Evolutionary conservation across 2,888 invertebrate genomes (phyloP).

Genomic region (Parnassius mnemosyne): DNA sequence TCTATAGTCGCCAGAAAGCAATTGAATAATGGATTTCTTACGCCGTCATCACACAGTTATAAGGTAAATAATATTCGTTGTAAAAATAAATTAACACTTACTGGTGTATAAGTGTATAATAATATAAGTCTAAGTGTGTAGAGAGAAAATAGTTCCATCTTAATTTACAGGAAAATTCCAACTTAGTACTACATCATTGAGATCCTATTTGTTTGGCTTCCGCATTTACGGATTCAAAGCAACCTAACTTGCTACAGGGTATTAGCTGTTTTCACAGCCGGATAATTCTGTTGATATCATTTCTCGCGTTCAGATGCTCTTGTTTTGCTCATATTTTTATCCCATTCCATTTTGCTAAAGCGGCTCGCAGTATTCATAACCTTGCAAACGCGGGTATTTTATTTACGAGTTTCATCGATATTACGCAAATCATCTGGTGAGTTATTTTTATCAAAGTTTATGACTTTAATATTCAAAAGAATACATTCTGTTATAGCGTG

Average conservation of each 20-base stretch:
- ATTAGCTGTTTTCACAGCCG: constrained; percentile 21
- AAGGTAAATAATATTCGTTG: too few species aligned
- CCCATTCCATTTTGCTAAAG: constrained; percentile 9
- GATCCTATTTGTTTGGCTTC: constrained; percentile 40
- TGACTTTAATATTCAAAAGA: not conserved
- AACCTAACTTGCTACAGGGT: constrained; percentile 21
- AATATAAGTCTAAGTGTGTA: too few species aligned
- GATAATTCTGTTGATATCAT: constrained; percentile 26
- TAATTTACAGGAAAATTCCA: not conserved
- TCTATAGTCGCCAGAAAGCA: too few species aligned
- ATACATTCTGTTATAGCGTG: not conserved
- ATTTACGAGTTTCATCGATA: not conserved
- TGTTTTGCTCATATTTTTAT: constrained; percentile 11
- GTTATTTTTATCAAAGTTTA: constrained; percentile 2
- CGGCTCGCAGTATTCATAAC: constrained; percentile 9
- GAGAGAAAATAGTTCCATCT: too few species aligned
- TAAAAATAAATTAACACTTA: too few species aligned
- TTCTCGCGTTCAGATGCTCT: constrained; percentile 16
- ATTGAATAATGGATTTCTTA: too few species aligned
- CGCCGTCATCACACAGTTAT: too few species aligned
- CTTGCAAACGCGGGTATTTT: not conserved
- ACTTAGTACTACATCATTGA: not conserved
- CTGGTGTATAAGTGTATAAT: too few species aligned
- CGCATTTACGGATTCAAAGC: constrained; percentile 38
- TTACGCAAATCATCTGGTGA: not conserved